Percentiles rank a stretch among this genome's conserved stretches.
phyloP scores from a whole-genome alignment of 2,797 vertebrate species.

The Gambusia yucatana region DNA sequence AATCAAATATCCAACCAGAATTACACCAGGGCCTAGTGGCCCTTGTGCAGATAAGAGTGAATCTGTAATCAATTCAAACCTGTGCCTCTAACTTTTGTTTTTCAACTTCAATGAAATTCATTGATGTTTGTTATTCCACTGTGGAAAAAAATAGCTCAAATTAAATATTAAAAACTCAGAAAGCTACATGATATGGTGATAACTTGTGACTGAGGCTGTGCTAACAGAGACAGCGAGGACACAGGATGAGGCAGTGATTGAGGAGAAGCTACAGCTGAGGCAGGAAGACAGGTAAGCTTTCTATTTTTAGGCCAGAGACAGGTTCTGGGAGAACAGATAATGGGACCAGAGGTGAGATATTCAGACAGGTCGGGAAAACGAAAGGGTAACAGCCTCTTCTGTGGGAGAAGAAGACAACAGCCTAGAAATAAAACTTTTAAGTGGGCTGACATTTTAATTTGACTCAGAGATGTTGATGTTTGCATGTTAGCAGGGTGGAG shows the following conservation, averaged over 20 bases:
- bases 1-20: conserved; percentile 1
- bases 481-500: conserved; percentile 56
- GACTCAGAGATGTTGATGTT: conserved; percentile 31
- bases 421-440: conserved; percentile 23
- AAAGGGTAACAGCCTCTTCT: conserved; percentile 18
- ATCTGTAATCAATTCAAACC: neutral
- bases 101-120: neutral
- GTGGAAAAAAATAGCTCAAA: neutral
- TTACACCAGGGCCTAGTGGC: neutral
- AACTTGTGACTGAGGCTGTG: neutral
- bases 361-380: conserved; percentile 13
- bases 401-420: conserved; percentile 11
- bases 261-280: conserved; percentile 14
- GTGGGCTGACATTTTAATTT: conserved; percentile 37
- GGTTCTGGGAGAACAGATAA: conserved; percentile 33
- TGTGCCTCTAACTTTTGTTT: neutral
- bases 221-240: conserved; percentile 32
- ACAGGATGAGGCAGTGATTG: conserved; percentile 8
- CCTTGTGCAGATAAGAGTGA: neutral
- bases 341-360: conserved; percentile 50
- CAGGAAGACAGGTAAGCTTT: conserved; percentile 23
- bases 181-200: neutral
- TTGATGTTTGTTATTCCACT: neutral
- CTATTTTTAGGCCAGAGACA: conserved; percentile 57
- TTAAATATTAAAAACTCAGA: neutral